These are phyloP conservation scores for Tautogolabrus adspersus DNA, from an alignment of 2,113 vertebrate species.

Conservation along the genomic window DNA sequence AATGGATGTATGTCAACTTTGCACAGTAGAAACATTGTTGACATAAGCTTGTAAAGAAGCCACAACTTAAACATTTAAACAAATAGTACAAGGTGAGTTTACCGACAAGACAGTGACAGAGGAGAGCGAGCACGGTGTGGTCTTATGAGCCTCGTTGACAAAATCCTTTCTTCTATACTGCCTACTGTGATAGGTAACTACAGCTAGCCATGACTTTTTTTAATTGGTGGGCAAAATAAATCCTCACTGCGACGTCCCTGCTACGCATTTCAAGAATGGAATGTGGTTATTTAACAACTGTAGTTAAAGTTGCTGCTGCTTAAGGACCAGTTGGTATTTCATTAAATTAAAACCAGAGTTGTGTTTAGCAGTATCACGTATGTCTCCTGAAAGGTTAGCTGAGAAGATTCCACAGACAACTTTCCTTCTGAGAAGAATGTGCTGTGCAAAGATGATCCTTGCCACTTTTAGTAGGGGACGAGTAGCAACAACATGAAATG, in stretches of 20 bases:
- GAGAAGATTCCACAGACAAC: constrained; percentile 30
- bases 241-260: neutral
- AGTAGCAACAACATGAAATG: constrained; percentile 74
- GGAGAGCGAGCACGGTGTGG: neutral
- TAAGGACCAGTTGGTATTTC: neutral
- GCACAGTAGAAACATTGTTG: no score
- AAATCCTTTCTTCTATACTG: no score
- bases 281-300: no score
- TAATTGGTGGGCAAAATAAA: neutral
- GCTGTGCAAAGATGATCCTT: constrained; percentile 52
- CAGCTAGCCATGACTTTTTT: no score
- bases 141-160: no score
- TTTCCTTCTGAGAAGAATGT: constrained; percentile 41
- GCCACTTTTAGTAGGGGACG: constrained; percentile 76
- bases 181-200: neutral
- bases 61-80: no score
- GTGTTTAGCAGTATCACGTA: constrained; percentile 1
- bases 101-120: no score
- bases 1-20: no score
- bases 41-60: no score
- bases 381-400: constrained; percentile 62
- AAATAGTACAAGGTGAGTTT: no score
- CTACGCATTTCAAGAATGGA: neutral
- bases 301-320: neutral
- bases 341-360: neutral